Evolutionary conservation across 2,797 vertebrate species (phyloP).

Genomic region (Eleutherodactylus coqui): DNA sequence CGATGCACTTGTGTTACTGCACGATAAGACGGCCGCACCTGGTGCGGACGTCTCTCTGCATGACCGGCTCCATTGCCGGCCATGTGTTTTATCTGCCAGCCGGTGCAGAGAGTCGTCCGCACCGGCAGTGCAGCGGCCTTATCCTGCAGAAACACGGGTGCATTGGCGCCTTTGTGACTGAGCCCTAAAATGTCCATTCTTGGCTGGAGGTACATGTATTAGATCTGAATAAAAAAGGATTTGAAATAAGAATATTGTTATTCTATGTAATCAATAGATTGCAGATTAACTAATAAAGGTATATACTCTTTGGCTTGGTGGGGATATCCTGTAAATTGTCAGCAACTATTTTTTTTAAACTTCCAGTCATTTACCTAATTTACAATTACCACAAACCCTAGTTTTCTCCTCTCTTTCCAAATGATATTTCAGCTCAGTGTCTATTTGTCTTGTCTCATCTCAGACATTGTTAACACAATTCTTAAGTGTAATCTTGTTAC

Average conservation of each 20-base stretch:
- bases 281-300: background rate
- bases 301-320: background rate
- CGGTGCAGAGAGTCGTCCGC: no score
- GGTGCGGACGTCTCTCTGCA: no score
- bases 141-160: no score
- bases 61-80: no score
- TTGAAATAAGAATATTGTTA: background rate
- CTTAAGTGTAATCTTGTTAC: constrained; percentile 66
- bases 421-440: constrained; percentile 55
- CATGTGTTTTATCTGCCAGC: no score
- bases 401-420: constrained; percentile 39
- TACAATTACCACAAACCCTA: constrained; percentile 33
- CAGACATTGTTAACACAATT: constrained; percentile 64
- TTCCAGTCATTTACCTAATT: constrained; percentile 38
- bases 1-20: no score
- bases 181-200: no score
- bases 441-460: constrained; percentile 63
- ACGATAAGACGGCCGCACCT: no score
- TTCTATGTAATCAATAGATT: background rate
- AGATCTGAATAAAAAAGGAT: no score
- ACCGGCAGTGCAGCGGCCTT: no score
- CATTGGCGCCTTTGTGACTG: no score
- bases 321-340: background rate
- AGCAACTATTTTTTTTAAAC: background rate
- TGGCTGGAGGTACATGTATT: no score